phyloP scores from a whole-genome alignment of 2,888 invertebrate species.

The Gastrophysa polygoni region DNA sequence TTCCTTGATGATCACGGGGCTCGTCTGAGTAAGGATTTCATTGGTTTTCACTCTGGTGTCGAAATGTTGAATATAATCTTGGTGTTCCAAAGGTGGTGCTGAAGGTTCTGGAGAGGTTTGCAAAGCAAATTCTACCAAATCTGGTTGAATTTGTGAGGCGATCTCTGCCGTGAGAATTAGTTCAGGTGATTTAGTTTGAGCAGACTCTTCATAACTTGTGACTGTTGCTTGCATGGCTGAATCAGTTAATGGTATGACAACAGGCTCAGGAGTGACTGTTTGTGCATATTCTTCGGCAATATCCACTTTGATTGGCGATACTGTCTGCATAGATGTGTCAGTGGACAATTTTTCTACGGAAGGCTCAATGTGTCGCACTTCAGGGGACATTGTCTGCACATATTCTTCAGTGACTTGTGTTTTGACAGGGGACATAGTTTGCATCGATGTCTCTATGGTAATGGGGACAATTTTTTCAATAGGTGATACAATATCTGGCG shows the following conservation, averaged over 20 bases:
- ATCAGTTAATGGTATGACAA: slow-evolving; percentile 47
- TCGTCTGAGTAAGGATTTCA: slow-evolving; percentile 63
- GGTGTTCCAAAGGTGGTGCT: slow-evolving; percentile 25
- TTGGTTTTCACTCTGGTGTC: slow-evolving; percentile 48
- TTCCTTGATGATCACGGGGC: slow-evolving; percentile 62
- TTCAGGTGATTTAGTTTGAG: slow-evolving; percentile 58
- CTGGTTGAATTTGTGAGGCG: slow-evolving; percentile 38
- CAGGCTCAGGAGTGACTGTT: slow-evolving; percentile 47
- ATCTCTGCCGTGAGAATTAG: slow-evolving; percentile 45
- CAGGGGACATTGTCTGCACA: slow-evolving; percentile 51
- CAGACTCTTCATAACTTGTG: slow-evolving; percentile 49
- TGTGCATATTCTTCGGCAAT: slow-evolving; percentile 51
- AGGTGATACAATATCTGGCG: slow-evolving; percentile 41
- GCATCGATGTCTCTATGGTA: slow-evolving; percentile 57
- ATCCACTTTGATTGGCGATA: slow-evolving; percentile 50
- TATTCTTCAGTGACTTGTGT: slow-evolving; percentile 49
- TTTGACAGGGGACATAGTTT: slow-evolving; percentile 55
- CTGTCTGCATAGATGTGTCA: slow-evolving; percentile 59
- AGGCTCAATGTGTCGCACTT: slow-evolving; percentile 28
- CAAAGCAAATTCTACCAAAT: slow-evolving; percentile 25
- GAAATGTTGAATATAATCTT: slow-evolving; percentile 5
- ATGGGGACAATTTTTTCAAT: slow-evolving; percentile 42
- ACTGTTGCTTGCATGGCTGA: slow-evolving; percentile 54
- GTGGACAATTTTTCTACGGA: slow-evolving; percentile 47
- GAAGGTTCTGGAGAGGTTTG: slow-evolving; percentile 40